Percentiles rank a stretch among this genome's conserved stretches.
Evolutionary conservation across 2,888 invertebrate species (phyloP).

Genomic region (Cerastis rubricosa): DNA sequence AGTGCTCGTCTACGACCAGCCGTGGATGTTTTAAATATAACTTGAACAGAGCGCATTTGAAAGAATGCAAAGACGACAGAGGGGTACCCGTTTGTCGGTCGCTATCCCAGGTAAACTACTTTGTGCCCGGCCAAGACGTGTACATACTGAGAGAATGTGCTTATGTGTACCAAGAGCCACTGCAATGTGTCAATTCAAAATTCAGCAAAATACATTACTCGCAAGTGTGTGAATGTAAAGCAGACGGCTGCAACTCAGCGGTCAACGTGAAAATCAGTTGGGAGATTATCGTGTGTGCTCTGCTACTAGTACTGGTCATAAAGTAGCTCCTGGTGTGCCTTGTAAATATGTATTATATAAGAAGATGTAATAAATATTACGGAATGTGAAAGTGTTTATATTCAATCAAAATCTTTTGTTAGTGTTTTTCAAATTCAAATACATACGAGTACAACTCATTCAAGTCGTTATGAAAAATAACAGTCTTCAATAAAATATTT

Average conservation of each 20-base stretch:
- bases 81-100: slow-evolving; percentile 77
- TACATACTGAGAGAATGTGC: slow-evolving; percentile 83
- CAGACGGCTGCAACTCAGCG: slow-evolving; percentile 81
- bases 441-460: background rate
- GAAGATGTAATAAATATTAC: slow-evolving; percentile 35
- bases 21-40: slow-evolving; percentile 78
- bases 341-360: slow-evolving; percentile 59
- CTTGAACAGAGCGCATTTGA: slow-evolving; percentile 74
- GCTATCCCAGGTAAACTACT: slow-evolving; percentile 81
- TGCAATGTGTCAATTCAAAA: slow-evolving; percentile 77
- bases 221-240: slow-evolving; percentile 80
- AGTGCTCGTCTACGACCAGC: slow-evolving; percentile 76
- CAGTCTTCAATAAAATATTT: background rate
- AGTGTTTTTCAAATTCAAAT: background rate
- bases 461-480: background rate
- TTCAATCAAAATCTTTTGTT: background rate
- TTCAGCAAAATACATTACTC: slow-evolving; percentile 83
- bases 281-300: slow-evolving; percentile 35
- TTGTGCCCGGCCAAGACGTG: slow-evolving; percentile 77
- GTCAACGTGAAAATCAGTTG: slow-evolving; percentile 39
- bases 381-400: background rate
- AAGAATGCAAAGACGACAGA: slow-evolving; percentile 71
- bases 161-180: slow-evolving; percentile 74
- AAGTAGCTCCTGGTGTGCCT: slow-evolving; percentile 26
- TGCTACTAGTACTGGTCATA: slow-evolving; percentile 39